Evolutionary conservation across 2,888 invertebrate species (phyloP), one percentile per base, ranked within the genome.

Genomic region (Gastracanthus pulcherrimus): DNA sequence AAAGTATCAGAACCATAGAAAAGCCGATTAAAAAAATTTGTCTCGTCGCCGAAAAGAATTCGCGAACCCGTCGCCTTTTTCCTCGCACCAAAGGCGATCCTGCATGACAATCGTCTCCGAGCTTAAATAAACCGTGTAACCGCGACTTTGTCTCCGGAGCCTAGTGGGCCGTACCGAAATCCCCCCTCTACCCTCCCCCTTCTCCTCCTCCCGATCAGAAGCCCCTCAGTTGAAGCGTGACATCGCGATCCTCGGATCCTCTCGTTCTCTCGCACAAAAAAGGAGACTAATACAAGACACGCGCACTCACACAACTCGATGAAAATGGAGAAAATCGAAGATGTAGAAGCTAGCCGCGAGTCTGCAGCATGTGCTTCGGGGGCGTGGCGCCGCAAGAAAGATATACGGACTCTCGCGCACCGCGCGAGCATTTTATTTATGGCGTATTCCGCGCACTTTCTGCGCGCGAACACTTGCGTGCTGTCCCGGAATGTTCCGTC

Each of bases 381-480:
- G 80, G 80, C 82, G 77, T 74, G 91, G 91, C 88, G 87, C 88
- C 87, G 26, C 86, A 89, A 89, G 89, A 87, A 89, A 91, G 91
- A 91, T 90, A 90, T 91, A 91, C 90, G 88, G 89, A 88, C 84
- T 87, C 26, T 55, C 55, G 55, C 26, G 48, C 48, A 26, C 55
- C 87, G 87, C 85, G 81, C 86, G 88, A 89, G 90, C 91, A 91
- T 91, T 91, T 91, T 91, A 91, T 91, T 91, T 91, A 91, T 89
- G 91, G 91, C 89, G 87, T 90, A 90, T 91, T 88, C n/a, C n/a
- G n/a, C 89, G 89, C 88, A 88, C 48, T 89, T 86, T 86, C 86
- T 86, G 87, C 85, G 85, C 87, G 58, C n/a, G 19, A 13, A 83
- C 70, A 31, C 38, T 7, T 62, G 26, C 48, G 6, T 34, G 19